Evolutionary conservation across 2,113 vertebrate species (phyloP), one percentile per base, ranked within the genome.

Genomic region (Leuciscus idus): DNA sequence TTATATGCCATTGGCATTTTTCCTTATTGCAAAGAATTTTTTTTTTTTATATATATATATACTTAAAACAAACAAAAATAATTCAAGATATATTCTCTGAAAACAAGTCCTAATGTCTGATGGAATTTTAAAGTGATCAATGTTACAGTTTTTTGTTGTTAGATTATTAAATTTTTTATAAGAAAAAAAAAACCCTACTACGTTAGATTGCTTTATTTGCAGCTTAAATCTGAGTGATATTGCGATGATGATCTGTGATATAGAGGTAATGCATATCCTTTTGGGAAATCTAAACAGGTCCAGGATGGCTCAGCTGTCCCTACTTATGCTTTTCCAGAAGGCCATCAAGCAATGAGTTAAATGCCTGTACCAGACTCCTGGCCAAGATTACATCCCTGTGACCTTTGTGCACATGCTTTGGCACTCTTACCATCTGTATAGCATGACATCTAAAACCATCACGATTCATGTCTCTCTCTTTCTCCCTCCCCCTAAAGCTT

Each of bases 271-370:
- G 66, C 64, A 28, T 62, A 72, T 74, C 64, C 52, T 66, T 33
- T 81, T 50, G 64, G 59, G 61, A 39, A 70, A 77, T 50, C 28
- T 70, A 70, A 59, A 55, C 30, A 46, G 15, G 13, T 85, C 84
- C 50, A 55, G 78, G 30, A 39, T 85, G 87, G 87, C 84, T 89
- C 91, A 89, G 91, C 88, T 91, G 91, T 90, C 84, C 36, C 9
- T 61, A 73, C 50, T 81, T 26, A 50, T 92, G 88, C 84, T 86
- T 92, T 92, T 90, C 89, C 92, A 86, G 86, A 89, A 87, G 86
- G 90, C 85, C 90, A 15, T 33, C 87, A 77, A 89, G 78, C 12
- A 6, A 43, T 79, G 19, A 26, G 87, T 86, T 82, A 21, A 86
- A 81, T 91, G 86, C 83, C 78, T 55, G 66, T 84, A 80, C 84